These are phyloP conservation scores for Paedocypris sp. DNA, from an alignment of 2,113 vertebrate species.

Conservation along the genomic window DNA sequence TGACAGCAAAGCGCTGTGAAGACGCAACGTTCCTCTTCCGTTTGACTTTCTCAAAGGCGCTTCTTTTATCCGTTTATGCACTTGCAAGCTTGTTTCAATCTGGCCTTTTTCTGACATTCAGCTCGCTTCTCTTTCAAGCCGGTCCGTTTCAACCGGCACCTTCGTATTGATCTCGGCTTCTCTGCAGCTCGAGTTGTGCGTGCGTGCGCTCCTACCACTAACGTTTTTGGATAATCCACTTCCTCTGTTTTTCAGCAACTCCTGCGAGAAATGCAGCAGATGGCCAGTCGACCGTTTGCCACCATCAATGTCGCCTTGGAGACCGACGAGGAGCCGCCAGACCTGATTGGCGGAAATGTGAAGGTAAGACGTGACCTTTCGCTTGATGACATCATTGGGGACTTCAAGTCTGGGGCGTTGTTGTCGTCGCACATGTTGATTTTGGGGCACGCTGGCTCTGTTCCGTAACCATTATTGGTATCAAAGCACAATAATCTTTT, in stretches of 20 bases:
- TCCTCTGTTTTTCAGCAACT: conserved; percentile 78
- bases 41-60: neutral
- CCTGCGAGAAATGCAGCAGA: conserved; percentile 98
- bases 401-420: neutral
- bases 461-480: neutral
- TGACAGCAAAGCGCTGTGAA: conserved; percentile 4
- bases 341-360: conserved; percentile 94
- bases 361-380: conserved; percentile 73
- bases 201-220: conserved; percentile 1
- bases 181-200: neutral
- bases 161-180: neutral
- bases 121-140: neutral
- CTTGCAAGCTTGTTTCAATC: neutral
- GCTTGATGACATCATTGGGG: neutral
- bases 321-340: conserved; percentile 93
- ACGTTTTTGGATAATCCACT: conserved; percentile 22
- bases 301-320: conserved; percentile 98
- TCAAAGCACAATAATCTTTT: too few relatives aligned
- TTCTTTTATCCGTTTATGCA: neutral
- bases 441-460: neutral
- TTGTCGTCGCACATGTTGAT: conserved; percentile 22
- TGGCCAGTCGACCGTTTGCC: conserved; percentile 97
- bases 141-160: neutral
- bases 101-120: neutral
- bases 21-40: neutral